phyloP scores from a whole-genome alignment of 1,140 invertebrate genomes.

The Drosophila malerkotliana region DNA sequence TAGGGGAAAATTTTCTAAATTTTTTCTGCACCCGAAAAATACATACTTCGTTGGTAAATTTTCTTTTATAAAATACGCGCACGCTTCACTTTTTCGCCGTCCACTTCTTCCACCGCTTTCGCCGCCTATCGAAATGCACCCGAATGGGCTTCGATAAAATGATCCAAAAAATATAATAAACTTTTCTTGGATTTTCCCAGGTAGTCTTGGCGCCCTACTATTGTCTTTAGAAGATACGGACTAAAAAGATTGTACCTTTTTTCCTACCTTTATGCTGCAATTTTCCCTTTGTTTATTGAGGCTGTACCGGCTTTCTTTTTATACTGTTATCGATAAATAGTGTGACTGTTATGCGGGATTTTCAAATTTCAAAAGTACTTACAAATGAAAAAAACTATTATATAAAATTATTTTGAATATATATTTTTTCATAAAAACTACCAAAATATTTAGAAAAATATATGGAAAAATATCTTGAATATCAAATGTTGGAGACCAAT shows the following conservation, averaged over 20 bases:
- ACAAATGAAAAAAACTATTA: too few relatives aligned
- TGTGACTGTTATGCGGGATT: neutral
- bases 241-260: neutral
- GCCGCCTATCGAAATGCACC: slow-evolving; percentile 5
- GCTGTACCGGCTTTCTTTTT: slow-evolving; percentile 1
- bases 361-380: neutral
- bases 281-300: neutral
- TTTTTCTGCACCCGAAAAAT: neutral
- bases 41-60: slow-evolving; percentile 1
- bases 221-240: neutral
- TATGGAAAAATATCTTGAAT: neutral
- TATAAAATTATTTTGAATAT: neutral
- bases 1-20: neutral
- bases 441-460: neutral
- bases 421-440: neutral
- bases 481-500: neutral
- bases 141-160: neutral
- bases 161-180: neutral
- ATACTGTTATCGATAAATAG: neutral
- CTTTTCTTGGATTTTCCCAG: neutral
- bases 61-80: slow-evolving; percentile 6
- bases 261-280: neutral
- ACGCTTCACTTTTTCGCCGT: slow-evolving; percentile 2
- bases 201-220: neutral
- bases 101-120: neutral